phyloP scores from a whole-genome alignment of 2,888 invertebrate genomes.

The Acronicta alni region DNA sequence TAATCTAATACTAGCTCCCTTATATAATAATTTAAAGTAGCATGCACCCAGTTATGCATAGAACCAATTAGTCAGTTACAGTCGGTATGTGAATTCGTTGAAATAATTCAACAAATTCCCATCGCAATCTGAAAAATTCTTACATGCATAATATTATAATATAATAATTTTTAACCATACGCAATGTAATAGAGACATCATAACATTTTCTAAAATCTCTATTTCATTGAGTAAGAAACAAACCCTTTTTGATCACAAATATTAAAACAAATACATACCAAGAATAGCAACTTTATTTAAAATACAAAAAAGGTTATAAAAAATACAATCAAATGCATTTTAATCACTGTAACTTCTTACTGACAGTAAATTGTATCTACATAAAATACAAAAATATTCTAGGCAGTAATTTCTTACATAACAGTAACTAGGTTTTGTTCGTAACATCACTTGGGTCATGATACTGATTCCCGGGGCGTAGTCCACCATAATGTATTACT shows the following conservation, averaged over 20 bases:
- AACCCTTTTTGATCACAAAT: constrained; percentile 32
- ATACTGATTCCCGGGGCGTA: constrained; percentile 49
- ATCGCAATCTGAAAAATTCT: constrained; percentile 12
- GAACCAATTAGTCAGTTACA: constrained; percentile 60
- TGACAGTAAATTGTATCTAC: constrained; percentile 73
- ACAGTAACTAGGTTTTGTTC: constrained; percentile 67
- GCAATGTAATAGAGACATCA: constrained; percentile 43
- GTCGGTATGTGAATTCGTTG: constrained; percentile 29
- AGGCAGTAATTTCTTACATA: constrained; percentile 72
- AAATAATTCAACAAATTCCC: constrained; percentile 34
- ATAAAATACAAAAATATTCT: constrained; percentile 78
- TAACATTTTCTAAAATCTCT: constrained; percentile 33
- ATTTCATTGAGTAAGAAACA: constrained; percentile 35
- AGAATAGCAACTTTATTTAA: constrained; percentile 89
- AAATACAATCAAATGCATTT: constrained; percentile 89
- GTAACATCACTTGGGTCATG: constrained; percentile 68
- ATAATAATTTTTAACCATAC: constrained; percentile 16
- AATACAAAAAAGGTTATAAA: constrained; percentile 88
- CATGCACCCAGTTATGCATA: constrained; percentile 75
- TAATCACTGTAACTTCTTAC: constrained; percentile 85
- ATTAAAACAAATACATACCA: constrained; percentile 79
- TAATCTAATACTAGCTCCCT: constrained; percentile 65
- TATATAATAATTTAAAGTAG: constrained; percentile 62
- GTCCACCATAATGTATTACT: constrained; percentile 36
- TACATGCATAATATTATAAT: constrained; percentile 61